Conservation (phyloP, 2,888 invertebrate genomes). For the Drosophila silvestris region DNA sequence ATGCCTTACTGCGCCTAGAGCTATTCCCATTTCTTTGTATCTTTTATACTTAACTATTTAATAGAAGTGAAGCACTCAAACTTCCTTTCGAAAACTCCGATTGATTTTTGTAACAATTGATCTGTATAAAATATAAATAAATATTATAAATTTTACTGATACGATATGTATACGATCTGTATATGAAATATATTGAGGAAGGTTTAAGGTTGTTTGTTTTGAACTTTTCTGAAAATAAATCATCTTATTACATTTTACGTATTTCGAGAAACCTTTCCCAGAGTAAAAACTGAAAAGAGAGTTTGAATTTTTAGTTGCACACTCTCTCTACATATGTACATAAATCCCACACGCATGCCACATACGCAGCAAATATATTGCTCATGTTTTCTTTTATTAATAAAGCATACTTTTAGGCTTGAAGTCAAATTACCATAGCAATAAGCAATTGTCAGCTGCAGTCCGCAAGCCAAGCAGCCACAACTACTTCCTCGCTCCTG, state of each 20-base stretch:
- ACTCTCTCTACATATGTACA: background rate
- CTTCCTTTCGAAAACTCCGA: background rate
- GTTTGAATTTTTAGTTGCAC: too few species aligned
- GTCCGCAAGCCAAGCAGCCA: background rate
- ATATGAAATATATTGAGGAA: background rate
- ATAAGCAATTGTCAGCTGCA: background rate
- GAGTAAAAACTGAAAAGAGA: background rate
- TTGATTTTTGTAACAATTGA: background rate
- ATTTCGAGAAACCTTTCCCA: background rate
- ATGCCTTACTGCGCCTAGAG: background rate
- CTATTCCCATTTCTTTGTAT: background rate
- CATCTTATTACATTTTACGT: background rate
- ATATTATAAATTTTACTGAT: background rate
- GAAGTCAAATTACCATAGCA: conserved; percentile 15
- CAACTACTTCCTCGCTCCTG: conserved; percentile 23
- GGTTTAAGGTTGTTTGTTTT: background rate
- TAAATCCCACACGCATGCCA: background rate
- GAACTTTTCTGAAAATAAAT: background rate
- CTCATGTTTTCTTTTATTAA: background rate
- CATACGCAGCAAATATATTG: background rate
- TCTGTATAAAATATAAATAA: background rate
- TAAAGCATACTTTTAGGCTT: conserved; percentile 58
- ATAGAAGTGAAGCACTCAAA: background rate
- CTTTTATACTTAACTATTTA: background rate
- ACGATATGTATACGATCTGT: background rate